Percentiles rank a stretch among this genome's conserved stretches.
These are phyloP conservation scores for Tetramorium bicarinatum DNA, from an alignment of 2,888 invertebrate species.

Conservation along the genomic window DNA sequence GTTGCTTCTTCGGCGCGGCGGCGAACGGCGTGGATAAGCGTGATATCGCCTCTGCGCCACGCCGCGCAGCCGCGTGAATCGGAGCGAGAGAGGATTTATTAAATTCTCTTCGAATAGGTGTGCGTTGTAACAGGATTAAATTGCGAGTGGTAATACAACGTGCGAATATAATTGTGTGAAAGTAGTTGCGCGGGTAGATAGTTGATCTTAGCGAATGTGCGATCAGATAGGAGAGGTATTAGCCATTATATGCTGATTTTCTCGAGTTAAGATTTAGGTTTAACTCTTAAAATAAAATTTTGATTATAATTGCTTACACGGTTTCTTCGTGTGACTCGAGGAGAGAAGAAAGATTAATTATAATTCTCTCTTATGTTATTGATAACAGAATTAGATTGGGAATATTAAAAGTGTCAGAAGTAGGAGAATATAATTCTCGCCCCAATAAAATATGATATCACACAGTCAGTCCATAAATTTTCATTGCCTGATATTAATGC, in stretches of 20 bases:
- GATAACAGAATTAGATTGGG: not conserved
- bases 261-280: not conserved
- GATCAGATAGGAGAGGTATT: conserved; percentile 1
- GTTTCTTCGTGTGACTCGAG: not conserved
- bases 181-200: not conserved
- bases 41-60: conserved; percentile 35
- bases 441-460: not conserved
- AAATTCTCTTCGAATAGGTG: conserved; percentile 18
- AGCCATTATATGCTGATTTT: conserved; percentile 33
- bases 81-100: conserved; percentile 25
- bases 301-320: no score
- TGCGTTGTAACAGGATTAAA: not conserved
- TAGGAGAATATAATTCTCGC: not conserved
- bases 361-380: not conserved
- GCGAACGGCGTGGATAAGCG: conserved; percentile 53
- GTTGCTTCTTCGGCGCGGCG: conserved; percentile 63
- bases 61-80: conserved; percentile 40
- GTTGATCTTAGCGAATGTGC: not conserved
- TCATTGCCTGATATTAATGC: not conserved
- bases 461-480: not conserved
- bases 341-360: not conserved
- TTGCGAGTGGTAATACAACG: conserved; percentile 16
- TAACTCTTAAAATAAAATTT: not conserved
- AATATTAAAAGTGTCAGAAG: not conserved
- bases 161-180: conserved; percentile 40